Percentiles rank a stretch among this genome's conserved stretches.
These are phyloP conservation scores for Pogoniulus pusillus DNA, from an alignment of 2,797 vertebrate genomes.

Conservation along the genomic window DNA sequence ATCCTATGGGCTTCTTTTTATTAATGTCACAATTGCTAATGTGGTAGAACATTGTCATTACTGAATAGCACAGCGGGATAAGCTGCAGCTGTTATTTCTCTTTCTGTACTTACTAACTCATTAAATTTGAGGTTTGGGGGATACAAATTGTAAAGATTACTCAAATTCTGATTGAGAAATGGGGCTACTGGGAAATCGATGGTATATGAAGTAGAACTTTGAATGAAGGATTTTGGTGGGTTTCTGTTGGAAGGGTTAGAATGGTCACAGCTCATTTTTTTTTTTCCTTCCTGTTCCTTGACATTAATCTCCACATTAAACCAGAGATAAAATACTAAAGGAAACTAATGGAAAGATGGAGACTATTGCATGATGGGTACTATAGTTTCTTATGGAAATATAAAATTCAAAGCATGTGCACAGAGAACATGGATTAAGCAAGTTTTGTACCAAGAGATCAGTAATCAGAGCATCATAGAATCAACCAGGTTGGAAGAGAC, in stretches of 20 bases:
- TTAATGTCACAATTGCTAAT: constrained; percentile 84
- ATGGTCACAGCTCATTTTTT: constrained; percentile 5
- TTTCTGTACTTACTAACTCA: constrained; percentile 78
- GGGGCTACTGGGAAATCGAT: constrained; percentile 71
- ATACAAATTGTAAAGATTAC: constrained; percentile 78
- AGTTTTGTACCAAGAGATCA: constrained; percentile 15
- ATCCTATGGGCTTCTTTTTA: constrained; percentile 83
- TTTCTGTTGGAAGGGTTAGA: neutral
- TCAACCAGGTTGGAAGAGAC: no score
- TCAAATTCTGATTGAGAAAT: constrained; percentile 80
- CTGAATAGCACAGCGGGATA: constrained; percentile 75
- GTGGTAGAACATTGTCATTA: constrained; percentile 81
- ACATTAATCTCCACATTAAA: constrained; percentile 44
- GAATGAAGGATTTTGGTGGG: constrained; percentile 37
- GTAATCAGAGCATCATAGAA: no score
- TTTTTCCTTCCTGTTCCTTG: neutral
- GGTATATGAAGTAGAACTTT: constrained; percentile 69
- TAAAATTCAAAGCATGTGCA: neutral
- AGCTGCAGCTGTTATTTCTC: constrained; percentile 79
- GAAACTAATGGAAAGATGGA: constrained; percentile 11
- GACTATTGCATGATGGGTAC: neutral
- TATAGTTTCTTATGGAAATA: constrained; percentile 5
- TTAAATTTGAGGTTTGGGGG: constrained; percentile 80
- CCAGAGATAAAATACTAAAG: neutral
- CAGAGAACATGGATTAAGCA: neutral